Percentiles rank a stretch among this genome's conserved stretches.
These are phyloP conservation scores for Melanotaenia parkinsoni DNA, from an alignment of 2,797 vertebrate genomes.

Conservation along the genomic window DNA sequence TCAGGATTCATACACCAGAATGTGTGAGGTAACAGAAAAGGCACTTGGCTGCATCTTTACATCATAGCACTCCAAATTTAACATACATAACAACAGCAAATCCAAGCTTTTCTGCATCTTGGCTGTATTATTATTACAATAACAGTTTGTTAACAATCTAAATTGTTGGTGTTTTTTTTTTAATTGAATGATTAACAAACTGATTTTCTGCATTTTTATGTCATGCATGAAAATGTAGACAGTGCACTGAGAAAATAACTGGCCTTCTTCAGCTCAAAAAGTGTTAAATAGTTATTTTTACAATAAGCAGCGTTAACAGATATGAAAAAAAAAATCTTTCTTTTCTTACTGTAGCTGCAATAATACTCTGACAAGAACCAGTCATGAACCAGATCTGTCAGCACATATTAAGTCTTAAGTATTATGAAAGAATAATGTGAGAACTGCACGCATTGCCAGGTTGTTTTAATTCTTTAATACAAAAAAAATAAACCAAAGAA, in stretches of 20 bases:
- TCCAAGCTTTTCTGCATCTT: no score
- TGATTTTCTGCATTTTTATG: not conserved
- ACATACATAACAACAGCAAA: no score
- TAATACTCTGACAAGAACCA: not conserved
- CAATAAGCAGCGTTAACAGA: not conserved
- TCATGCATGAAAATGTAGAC: not conserved
- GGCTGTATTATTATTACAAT: not conserved
- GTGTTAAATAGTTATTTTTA: not conserved
- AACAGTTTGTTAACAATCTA: not conserved
- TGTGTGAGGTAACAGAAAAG: no score
- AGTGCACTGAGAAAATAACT: not conserved
- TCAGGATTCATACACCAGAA: no score
- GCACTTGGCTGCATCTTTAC: no score
- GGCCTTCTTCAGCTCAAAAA: not conserved
- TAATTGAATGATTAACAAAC: not conserved
- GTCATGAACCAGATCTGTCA: constrained; percentile 15
- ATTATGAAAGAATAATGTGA: constrained; percentile 5
- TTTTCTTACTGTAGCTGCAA: constrained; percentile 4
- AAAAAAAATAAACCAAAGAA: not conserved
- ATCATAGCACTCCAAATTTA: no score
- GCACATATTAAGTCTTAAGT: not conserved
- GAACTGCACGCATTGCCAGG: not conserved
- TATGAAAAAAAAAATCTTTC: not conserved
- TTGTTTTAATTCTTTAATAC: constrained; percentile 12
- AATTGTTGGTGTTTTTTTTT: not conserved